Percentiles rank a stretch among this genome's conserved stretches.
These are phyloP conservation scores for Paramisgurnus dabryanus DNA, from an alignment of 2,113 vertebrate genomes.

Conservation along the genomic window DNA sequence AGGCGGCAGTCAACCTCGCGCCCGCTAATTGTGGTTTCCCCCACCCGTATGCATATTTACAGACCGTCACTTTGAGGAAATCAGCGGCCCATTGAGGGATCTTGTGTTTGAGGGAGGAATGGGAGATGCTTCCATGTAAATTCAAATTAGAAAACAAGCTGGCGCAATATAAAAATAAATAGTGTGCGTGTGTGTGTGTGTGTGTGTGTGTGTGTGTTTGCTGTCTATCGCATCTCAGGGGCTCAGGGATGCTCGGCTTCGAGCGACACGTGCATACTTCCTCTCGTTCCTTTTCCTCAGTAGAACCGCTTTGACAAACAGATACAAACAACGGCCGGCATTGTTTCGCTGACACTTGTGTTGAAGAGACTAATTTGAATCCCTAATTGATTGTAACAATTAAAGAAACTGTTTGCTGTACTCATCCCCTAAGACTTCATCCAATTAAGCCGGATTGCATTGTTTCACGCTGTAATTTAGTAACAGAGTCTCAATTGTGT, in stretches of 20 bases:
- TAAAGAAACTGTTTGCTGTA: slow-evolving; percentile 75
- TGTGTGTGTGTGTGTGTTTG: slow-evolving; percentile 63
- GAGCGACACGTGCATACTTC: slow-evolving; percentile 51
- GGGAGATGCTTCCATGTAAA: slow-evolving; percentile 87
- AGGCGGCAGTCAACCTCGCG: slow-evolving; percentile 94
- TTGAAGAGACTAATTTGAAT: slow-evolving; percentile 77
- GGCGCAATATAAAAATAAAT: slow-evolving; percentile 96
- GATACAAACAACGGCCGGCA: slow-evolving; percentile 71
- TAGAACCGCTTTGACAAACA: slow-evolving; percentile 68
- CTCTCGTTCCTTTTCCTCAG: slow-evolving; percentile 58
- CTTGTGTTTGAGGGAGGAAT: slow-evolving; percentile 67
- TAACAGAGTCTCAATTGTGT: slow-evolving; percentile 66
- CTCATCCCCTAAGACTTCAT: slow-evolving; percentile 78
- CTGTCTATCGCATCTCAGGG: slow-evolving; percentile 60
- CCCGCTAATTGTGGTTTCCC: slow-evolving; percentile 93
- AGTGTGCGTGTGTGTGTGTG: slow-evolving; percentile 24
- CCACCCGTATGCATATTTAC: slow-evolving; percentile 95
- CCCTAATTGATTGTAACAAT: slow-evolving; percentile 82
- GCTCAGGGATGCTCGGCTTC: slow-evolving; percentile 70
- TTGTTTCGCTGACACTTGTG: slow-evolving; percentile 72
- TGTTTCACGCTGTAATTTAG: slow-evolving; percentile 76
- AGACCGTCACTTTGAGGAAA: slow-evolving; percentile 99
- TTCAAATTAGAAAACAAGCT: slow-evolving; percentile 99
- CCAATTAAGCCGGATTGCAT: slow-evolving; percentile 75
- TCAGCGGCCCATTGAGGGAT: slow-evolving; percentile 95